Evolutionary conservation across 37 sponge, comb jelly and placozoan species (phyloP), one percentile per base, ranked within the genome.

Genomic region (Diacarnus erythraeanus): DNA sequence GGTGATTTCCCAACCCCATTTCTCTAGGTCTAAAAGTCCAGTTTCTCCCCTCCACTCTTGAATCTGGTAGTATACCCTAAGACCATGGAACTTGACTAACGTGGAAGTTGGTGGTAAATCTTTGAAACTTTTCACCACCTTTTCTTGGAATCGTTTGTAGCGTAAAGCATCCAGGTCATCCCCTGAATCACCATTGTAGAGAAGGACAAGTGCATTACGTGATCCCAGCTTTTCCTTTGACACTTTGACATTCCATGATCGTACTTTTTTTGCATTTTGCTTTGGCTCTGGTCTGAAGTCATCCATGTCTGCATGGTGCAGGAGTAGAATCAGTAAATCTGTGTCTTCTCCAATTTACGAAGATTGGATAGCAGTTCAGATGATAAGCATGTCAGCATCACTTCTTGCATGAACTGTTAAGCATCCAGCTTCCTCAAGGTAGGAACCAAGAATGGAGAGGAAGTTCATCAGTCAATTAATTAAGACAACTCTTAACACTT

Each of bases 101-200:
- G 37, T 25, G 9, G 61, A 60, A 21, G 27, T 60, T 60, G 61
- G 61, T 60, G 61, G 61, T 60, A 60, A 60, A 60, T 60, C 61
- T 26, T 6, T 26, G 23, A 25, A 6, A 17, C 27, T 60, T 6
- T 4, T 60, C 21, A 17, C 27, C 61, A 60, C 61, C 23, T 60
- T 60, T 17, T 60, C 61, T 21, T 25, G 23, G 22, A 60, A 60
- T 3, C 61, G 4, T 17, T 60, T 60, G 5, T 60, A 60, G 21
- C 22, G 61, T 26, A 60, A 21, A 17, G 23, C 9, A 60, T 60
- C 27, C 4, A 26, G 61, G 23, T 6, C 9, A 6, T 60, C 61
- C 61, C 51, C 51, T 15, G 51, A 12, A 15, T 12, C 12, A 6
- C 51, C 51, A 47, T 47, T 47, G 12, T 47, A 12, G n/a, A n/a